These are phyloP conservation scores for Eupithecia exiguata DNA, from an alignment of 2,888 invertebrate genomes.

Conservation along the genomic window DNA sequence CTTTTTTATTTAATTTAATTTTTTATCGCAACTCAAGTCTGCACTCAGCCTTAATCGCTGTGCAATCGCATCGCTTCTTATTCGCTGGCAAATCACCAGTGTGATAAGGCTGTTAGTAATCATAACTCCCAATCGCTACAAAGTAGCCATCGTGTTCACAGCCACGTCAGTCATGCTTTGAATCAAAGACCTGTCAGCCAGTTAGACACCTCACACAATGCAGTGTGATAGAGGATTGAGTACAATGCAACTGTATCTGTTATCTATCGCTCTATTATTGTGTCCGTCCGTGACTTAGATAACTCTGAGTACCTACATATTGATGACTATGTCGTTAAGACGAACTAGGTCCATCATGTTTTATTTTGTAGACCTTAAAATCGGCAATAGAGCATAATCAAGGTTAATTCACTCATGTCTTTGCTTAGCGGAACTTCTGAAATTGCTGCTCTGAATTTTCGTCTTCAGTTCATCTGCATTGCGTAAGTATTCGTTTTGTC, in stretches of 20 bases:
- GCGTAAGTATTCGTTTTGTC: neutral
- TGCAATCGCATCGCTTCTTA: no score
- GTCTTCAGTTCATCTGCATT: neutral
- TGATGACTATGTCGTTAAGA: slow-evolving; percentile 10
- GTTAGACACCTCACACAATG: slow-evolving; percentile 11
- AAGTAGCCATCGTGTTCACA: neutral
- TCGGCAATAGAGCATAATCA: neutral
- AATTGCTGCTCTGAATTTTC: neutral
- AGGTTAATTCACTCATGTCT: neutral
- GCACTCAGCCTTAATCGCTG: no score
- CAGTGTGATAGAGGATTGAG: neutral
- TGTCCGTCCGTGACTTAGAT: slow-evolving; percentile 57
- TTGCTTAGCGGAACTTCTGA: neutral
- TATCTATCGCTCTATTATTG: slow-evolving; percentile 48
- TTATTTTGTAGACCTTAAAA: slow-evolving; percentile 9
- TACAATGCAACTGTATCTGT: slow-evolving; percentile 26
- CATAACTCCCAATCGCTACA: neutral
- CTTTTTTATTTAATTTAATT: no score
- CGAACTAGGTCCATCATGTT: neutral
- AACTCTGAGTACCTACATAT: slow-evolving; percentile 36
- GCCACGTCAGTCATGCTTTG: neutral
- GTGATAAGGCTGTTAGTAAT: neutral
- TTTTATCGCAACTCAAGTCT: no score
- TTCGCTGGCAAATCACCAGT: no score
- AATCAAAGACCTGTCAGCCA: slow-evolving; percentile 5